Percentiles rank a stretch among this genome's conserved stretches.
Conservation (phyloP, 1,140 invertebrate species). For the Oryzaephilus surinamensis region DNA sequence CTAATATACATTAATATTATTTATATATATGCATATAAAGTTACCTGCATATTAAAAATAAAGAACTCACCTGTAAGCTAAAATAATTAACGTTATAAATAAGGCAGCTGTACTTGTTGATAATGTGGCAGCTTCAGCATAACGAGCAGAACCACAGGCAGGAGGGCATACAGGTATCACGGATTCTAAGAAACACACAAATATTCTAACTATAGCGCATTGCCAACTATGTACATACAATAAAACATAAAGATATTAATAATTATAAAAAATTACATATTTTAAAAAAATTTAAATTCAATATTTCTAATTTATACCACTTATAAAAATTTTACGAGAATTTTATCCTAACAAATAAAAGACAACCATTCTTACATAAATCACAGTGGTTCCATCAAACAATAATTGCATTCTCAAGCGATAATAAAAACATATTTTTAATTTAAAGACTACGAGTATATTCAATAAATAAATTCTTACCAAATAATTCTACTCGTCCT, state of each 20-base stretch:
- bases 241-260: no score
- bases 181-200: no score
- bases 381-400: not conserved
- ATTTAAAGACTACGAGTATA: not conserved
- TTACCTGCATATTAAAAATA: not conserved
- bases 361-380: no score
- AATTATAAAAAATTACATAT: no score
- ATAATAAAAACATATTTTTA: not conserved
- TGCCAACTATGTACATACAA: no score
- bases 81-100: conserved; percentile 23
- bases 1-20: no score
- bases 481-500: conserved; percentile 70
- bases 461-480: conserved; percentile 43
- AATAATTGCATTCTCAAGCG: not conserved
- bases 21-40: no score
- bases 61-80: conserved; percentile 28
- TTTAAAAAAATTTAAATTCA: no score
- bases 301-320: no score
- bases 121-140: conserved; percentile 28
- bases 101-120: conserved; percentile 27
- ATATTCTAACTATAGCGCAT: no score
- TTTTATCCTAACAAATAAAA: no score
- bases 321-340: no score
- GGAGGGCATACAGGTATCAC: conserved; percentile 86
- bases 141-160: conserved; percentile 63